Evolutionary conservation across 1,140 invertebrate species (phyloP).

Genomic region (Pentalonia nigronervosa): DNA sequence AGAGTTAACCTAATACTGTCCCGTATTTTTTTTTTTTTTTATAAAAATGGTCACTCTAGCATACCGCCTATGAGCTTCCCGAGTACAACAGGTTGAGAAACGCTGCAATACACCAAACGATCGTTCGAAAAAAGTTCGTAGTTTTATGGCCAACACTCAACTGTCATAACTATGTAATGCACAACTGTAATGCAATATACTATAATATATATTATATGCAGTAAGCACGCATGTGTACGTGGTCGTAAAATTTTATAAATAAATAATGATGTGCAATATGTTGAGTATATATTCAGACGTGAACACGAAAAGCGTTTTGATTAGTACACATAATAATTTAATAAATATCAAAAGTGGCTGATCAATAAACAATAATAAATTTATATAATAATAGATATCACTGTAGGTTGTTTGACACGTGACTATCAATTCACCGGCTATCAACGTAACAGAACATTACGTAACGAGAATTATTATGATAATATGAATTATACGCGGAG

Average conservation of each 20-base stretch:
- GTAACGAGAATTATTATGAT: not conserved
- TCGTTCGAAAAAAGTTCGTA: not conserved
- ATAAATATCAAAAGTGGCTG: not conserved
- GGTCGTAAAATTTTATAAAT: not conserved
- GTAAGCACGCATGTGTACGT: not conserved
- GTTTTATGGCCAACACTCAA: not conserved
- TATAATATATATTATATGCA: no score
- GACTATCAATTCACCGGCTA: not conserved
- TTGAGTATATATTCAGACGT: not conserved
- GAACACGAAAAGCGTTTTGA: not conserved
- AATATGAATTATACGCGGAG: not conserved
- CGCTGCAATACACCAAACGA: no score
- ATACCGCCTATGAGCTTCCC: no score
- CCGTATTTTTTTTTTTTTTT: no score
- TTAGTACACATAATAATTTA: not conserved
- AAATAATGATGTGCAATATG: not conserved
- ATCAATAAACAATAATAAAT: not conserved
- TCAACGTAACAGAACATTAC: not conserved
- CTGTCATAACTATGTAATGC: not conserved
- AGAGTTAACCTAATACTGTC: no score
- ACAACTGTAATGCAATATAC: not conserved
- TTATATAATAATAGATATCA: not conserved
- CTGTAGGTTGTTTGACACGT: not conserved
- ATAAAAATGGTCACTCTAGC: no score
- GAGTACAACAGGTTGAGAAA: no score